Conservation (phyloP, 2,797 vertebrate genomes). For the Tapera naevia region DNA sequence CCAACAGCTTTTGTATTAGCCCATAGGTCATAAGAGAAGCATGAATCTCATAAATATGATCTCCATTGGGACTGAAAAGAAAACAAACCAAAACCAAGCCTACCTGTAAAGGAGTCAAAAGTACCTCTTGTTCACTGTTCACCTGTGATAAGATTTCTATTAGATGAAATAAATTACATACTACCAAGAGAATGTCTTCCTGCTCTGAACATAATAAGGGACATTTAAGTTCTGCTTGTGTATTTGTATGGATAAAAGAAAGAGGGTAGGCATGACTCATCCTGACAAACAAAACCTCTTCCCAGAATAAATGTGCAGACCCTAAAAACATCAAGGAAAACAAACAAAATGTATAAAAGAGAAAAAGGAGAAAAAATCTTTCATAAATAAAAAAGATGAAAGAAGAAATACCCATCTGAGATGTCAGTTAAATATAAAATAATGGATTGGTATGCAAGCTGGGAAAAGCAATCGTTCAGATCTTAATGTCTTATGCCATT, state of each 20-base stretch:
- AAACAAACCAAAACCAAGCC: not conserved
- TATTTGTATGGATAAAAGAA: not conserved
- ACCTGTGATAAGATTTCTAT: not conserved
- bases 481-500: conserved; percentile 24
- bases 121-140: not conserved
- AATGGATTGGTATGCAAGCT: not conserved
- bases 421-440: not conserved
- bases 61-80: not conserved
- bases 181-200: not conserved
- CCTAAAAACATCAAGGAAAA: conserved; percentile 41
- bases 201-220: not conserved
- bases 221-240: not conserved
- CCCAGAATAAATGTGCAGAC: not conserved
- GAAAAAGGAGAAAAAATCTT: not conserved
- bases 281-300: conserved; percentile 16
- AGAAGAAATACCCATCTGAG: not conserved
- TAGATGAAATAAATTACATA: not conserved
- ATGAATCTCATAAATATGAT: not conserved
- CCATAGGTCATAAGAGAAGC: not conserved
- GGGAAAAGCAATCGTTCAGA: not conserved
- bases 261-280: conserved; percentile 31
- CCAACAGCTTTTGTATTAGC: not conserved
- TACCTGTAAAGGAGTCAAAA: not conserved
- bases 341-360: not conserved
- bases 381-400: not conserved